Conservation (phyloP, 2,797 vertebrate species). For the Zenarchopterus dispar region DNA sequence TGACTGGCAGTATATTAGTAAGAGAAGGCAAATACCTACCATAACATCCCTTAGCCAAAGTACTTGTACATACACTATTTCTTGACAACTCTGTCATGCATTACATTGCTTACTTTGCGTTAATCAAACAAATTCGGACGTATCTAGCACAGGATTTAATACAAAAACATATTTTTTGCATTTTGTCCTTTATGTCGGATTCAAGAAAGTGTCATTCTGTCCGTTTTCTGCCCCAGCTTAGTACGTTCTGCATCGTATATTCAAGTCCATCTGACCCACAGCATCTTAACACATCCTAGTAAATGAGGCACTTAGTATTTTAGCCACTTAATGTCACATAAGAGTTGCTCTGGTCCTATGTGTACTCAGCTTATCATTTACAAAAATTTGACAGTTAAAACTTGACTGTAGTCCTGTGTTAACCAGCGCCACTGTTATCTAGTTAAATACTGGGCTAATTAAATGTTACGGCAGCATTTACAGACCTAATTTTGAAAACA, state of each 20-base stretch:
- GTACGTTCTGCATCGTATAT: not conserved
- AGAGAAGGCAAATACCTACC: constrained; percentile 75
- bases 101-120: constrained; percentile 69
- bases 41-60: constrained; percentile 69
- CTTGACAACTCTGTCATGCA: constrained; percentile 74
- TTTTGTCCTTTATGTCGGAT: constrained; percentile 55
- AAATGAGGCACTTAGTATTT: constrained; percentile 95
- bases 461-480: constrained; percentile 26
- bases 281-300: constrained; percentile 81
- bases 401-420: not conserved
- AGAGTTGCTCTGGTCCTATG: constrained; percentile 75
- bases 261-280: constrained; percentile 39
- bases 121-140: constrained; percentile 46
- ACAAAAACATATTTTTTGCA: constrained; percentile 62
- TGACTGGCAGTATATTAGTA: constrained; percentile 70
- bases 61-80: constrained; percentile 56
- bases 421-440: not conserved
- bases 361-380: constrained; percentile 75
- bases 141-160: constrained; percentile 58
- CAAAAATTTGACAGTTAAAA: constrained; percentile 73
- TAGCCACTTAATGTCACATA: constrained; percentile 83
- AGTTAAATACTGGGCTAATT: constrained; percentile 4
- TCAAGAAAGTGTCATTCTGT: constrained; percentile 48
- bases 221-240: constrained; percentile 17
- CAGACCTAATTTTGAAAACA: constrained; percentile 16